Base-by-base conservation (phyloP, 1,140 invertebrate species). In the Drosophila neocordata region DNA sequence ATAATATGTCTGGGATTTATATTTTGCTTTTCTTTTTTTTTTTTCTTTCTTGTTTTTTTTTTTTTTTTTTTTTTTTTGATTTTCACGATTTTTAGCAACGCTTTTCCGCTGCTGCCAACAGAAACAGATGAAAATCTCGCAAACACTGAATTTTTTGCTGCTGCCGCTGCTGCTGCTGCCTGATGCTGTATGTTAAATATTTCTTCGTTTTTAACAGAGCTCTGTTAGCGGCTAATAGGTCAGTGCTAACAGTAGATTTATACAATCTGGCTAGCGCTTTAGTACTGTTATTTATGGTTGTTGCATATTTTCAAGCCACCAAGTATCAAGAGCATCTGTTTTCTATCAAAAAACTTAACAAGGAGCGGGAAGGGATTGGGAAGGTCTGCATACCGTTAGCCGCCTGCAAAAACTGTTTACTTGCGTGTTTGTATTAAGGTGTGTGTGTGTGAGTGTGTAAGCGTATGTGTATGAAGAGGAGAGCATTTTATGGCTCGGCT, bases 211-310 rank as follows among this genome's bases (percentile, higher is more conserved):
- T 60, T 69, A 70, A 76, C 78, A 77, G 65, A 6, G 20, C 52
- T 11, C 56, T 84, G 82, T 87, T 78, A 65, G 11, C 52, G 66
- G 69, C 52, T 65, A 82, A 72, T 87, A 78, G 82, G 82, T 85
- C 82, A 85, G 74, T 88, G 67, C 65, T 85, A 85, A 74, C 82
- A 79, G 74, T 55, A 60, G 62, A 27, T 38, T 76, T 75, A 56
- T 67, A 48, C 75, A 82, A 87, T 88, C 79, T 78, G 78, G 74
- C 78, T 87, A 79, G 82, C 75, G 15, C 79, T 65, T 68, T 69
- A 87, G 76, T 75, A 56, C 82, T 88, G 74, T 88, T 87, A 82
- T 87, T 87, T 79, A 87, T 85, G 69, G 78, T 75, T 85, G 82
- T 85, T 85, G 83, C 82, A 85, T 85, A 85, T 76, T 88, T 82